These are phyloP conservation scores for Eidolon dupreanum DNA, from an alignment of 2,797 vertebrate genomes.

Conservation along the genomic window DNA sequence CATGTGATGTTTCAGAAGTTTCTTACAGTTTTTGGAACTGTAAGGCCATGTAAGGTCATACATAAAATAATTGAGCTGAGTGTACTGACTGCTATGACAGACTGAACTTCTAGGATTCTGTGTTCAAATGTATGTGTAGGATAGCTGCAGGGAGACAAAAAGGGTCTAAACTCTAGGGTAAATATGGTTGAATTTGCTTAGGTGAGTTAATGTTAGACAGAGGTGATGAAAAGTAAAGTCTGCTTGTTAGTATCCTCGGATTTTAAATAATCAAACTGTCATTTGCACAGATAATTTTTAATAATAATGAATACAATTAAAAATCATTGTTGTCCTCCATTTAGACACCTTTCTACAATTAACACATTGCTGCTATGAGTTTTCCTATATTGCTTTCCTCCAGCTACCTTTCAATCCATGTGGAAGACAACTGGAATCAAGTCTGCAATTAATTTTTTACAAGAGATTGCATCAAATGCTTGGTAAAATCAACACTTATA, in stretches of 20 bases:
- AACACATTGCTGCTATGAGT: conserved; percentile 12
- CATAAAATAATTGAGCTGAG: not conserved
- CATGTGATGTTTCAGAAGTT: not conserved
- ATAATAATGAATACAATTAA: conserved; percentile 45
- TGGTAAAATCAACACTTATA: conserved; percentile 53
- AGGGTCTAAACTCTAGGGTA: not conserved
- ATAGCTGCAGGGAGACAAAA: not conserved
- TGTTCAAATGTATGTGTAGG: not conserved
- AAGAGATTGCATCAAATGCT: conserved; percentile 1
- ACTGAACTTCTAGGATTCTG: not conserved
- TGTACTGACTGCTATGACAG: not conserved
- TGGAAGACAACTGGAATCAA: conserved; percentile 64
- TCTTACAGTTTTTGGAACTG: not conserved
- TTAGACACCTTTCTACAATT: conserved; percentile 44
- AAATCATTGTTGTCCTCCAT: not conserved
- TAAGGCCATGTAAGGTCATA: not conserved
- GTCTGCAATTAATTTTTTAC: conserved; percentile 69
- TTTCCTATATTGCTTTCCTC: conserved; percentile 40
- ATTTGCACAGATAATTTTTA: not conserved
- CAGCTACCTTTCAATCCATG: conserved; percentile 46
- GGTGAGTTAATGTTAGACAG: not conserved
- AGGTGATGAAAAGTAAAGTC: not conserved
- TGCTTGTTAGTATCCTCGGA: not conserved
- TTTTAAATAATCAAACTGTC: conserved; percentile 9
- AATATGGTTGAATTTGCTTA: not conserved